Base-by-base conservation (phyloP, 2,797 vertebrate genomes). In the Babyrousa celebensis region DNA sequence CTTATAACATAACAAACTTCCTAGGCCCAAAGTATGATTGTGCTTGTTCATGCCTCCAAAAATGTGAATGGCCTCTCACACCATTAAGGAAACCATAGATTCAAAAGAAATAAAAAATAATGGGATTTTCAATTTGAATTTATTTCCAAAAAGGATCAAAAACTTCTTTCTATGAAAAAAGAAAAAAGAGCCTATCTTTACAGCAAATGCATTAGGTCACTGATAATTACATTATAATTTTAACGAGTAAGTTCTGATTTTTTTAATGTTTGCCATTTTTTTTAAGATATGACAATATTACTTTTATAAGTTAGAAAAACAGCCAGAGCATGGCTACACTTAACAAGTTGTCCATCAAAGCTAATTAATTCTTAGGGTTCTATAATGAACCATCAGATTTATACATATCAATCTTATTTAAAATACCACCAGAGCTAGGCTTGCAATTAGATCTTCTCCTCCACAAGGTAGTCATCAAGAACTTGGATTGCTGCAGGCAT, bases 91-190 rank as follows among this genome's bases (percentile, higher is more conserved):
- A 68, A 74, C 5, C 62, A 48, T 23, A 90, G 52, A 58, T 10
- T 56, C 29, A 2, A 16, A 62, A 78, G 36, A 36, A 36, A 36
- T 36, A 36, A 67, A 65, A 52, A 77, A 54, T 56, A 75, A 20
- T 48, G 9, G 56, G 92, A 91, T 97, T 95, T 56, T 89, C 79
- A 62, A 21, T 74, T 89, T 79, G 91, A 84, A 43, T 89, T 80
- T 75, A 63, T 77, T 80, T 84, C 40, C 14, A 85, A 95, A 96
- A 91, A 23, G 20, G 20, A 84, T 48, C 17, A 56, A 78, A 95
- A 85, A 71, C 32, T 63, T 94, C 20, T 63, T 92, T 87, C 86
- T 91, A 84, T 29, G 48, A 40, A 70, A 23, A 36, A 36, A 36
- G 21, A 8, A 48, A 60, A 74, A 67, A 60, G 32, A 48, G 2